Conservation (phyloP, 2,113 vertebrate species). For the Phoxinus phoxinus region DNA sequence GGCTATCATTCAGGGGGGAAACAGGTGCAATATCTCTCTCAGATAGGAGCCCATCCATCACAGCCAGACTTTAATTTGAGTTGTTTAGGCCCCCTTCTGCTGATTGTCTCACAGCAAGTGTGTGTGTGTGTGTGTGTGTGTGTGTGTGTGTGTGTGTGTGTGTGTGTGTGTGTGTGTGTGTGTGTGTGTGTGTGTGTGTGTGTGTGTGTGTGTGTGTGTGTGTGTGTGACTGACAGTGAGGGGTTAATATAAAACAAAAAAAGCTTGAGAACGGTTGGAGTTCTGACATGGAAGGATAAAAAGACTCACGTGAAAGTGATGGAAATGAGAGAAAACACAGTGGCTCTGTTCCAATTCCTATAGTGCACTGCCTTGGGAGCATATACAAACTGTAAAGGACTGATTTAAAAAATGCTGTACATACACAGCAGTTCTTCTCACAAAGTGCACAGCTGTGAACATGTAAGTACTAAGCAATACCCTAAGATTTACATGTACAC, state of each 20-base stretch:
- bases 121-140: not conserved
- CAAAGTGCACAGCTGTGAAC: not conserved
- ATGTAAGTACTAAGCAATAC: not conserved
- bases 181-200: constrained; percentile 18
- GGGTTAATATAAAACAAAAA: constrained; percentile 32
- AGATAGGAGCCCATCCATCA: constrained; percentile 76
- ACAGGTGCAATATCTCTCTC: constrained; percentile 73
- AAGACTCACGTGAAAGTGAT: not conserved
- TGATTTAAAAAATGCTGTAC: not conserved
- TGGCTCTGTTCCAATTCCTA: not conserved
- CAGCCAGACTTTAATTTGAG: constrained; percentile 74
- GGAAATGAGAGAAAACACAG: not conserved
- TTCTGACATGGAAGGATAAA: not conserved
- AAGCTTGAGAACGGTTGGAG: constrained; percentile 6
- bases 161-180: constrained; percentile 6
- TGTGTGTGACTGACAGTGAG: not conserved
- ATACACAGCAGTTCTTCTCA: not conserved
- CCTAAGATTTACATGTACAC: not conserved
- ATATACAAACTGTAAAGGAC: not conserved
- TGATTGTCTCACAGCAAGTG: constrained; percentile 65
- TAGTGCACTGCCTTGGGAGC: not conserved
- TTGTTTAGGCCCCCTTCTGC: constrained; percentile 73
- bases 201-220: constrained; percentile 3
- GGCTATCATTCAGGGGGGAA: constrained; percentile 70
- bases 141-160: no score